phyloP scores from a whole-genome alignment of 2,797 vertebrate species.

The Cossypha dichroa region DNA sequence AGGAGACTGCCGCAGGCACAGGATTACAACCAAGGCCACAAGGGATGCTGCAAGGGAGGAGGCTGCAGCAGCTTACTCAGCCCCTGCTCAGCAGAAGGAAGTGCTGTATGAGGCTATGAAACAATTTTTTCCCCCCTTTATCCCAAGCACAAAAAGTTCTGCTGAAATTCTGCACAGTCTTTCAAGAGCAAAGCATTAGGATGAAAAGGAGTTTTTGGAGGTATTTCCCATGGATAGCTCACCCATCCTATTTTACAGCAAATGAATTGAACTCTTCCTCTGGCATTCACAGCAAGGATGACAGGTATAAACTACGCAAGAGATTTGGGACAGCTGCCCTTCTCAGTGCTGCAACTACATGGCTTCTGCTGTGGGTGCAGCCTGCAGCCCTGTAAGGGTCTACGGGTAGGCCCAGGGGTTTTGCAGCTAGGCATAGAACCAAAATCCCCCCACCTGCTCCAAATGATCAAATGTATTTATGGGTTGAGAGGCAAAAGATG shows the following conservation, averaged over 20 bases:
- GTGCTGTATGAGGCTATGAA: not conserved
- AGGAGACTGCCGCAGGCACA: not conserved
- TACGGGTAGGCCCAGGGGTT: not conserved
- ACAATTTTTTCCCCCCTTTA: not conserved
- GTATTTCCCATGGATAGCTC: not conserved
- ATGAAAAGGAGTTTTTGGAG: not conserved
- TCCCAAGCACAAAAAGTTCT: not conserved
- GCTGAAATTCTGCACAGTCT: not conserved
- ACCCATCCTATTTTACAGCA: not conserved
- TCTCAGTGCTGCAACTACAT: not conserved
- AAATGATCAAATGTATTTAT: fast-evolving
- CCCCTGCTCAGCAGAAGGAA: not conserved
- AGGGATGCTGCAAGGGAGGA: not conserved
- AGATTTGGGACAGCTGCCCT: not conserved
- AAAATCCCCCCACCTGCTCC: fast-evolving
- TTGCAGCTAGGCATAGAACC: fast-evolving
- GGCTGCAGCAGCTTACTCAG: not conserved
- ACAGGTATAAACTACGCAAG: not conserved
- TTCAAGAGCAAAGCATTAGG: not conserved
- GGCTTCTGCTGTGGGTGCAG: not conserved
- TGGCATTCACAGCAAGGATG: not conserved
- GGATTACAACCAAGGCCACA: fast-evolving
- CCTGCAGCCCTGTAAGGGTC: not conserved
- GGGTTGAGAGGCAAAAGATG: not conserved
- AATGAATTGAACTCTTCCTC: not conserved